A percentile compares a stretch with the other conserved stretches of the same genome.
Evolutionary conservation across 2,797 vertebrate species (phyloP).

Genomic region (Ambastaia sidthimunki): DNA sequence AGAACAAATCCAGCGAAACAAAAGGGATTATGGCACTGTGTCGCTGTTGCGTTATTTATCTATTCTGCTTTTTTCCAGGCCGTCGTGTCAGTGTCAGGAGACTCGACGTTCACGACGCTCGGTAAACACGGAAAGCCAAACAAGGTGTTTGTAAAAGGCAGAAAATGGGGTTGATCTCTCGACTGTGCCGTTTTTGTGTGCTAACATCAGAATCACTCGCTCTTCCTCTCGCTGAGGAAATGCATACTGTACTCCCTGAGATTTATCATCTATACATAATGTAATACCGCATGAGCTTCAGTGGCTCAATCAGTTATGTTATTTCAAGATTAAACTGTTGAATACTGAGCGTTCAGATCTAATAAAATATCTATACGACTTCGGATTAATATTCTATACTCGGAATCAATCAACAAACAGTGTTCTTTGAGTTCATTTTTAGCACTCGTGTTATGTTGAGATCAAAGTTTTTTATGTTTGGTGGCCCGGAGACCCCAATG

Average conservation of each 20-base stretch:
- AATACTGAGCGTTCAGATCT: constrained; percentile 9
- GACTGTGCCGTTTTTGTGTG: constrained; percentile 56
- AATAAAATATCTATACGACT: constrained; percentile 45
- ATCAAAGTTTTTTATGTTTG: neutral
- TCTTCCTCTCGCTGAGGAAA: constrained; percentile 8
- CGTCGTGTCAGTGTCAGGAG: constrained; percentile 60
- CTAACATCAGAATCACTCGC: constrained; percentile 42
- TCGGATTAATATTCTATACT: constrained; percentile 28
- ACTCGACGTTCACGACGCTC: constrained; percentile 46
- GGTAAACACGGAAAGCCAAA: constrained; percentile 62
- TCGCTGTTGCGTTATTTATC: constrained; percentile 66
- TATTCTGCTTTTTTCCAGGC: constrained; percentile 57
- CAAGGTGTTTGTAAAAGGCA: constrained; percentile 59
- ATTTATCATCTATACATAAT: constrained; percentile 41
- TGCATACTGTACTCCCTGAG: constrained; percentile 11
- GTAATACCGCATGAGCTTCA: constrained; percentile 32
- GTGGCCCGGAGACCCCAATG: too few species aligned
- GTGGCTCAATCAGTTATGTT: constrained; percentile 42
- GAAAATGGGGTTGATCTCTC: constrained; percentile 59
- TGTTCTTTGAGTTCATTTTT: constrained; percentile 10
- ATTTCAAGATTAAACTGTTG: constrained; percentile 45
- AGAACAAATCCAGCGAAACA: constrained; percentile 65
- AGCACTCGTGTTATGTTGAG: neutral
- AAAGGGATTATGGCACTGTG: constrained; percentile 65
- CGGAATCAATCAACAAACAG: constrained; percentile 36